Evolutionary conservation across 2,797 vertebrate species (phyloP), one percentile per base, ranked within the genome.

Genomic region (Mycteria americana): DNA sequence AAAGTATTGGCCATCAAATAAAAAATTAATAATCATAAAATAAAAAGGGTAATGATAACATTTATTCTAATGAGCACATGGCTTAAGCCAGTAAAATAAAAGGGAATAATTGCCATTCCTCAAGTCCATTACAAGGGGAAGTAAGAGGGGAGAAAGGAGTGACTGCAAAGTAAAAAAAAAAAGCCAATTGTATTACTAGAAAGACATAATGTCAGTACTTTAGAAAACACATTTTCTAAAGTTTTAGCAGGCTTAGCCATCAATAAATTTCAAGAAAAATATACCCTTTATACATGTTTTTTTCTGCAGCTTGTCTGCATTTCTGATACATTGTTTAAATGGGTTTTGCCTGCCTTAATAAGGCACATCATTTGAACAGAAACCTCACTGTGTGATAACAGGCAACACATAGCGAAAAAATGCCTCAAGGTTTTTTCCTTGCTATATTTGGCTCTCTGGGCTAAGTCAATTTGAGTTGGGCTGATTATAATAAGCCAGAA

Each of bases 401-500:
- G 94, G 93, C 91, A 96, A 94, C 82, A 95, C 74, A 89, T 79
- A 91, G 88, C 7, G 75, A 89, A 94, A 93, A 87, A 90, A 73
- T 86, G 94, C 94, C 94, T 94, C 67, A 27, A 97, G 89, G 77
- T 97, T 96, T 98, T 94, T 96, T 82, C 72, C 81, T 68, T 82
- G 85, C 96, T 96, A 95, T 91, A 97, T 98, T 97, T 97, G 95
- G 95, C 94, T 98, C 59, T 96, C 88, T 95, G 88, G 92, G 84
- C 93, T 97, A 96, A 96, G 92, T 95, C 96, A 92, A 97, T 96
- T 96, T 97, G 97, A 97, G 94, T 95, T 92, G 92, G 81, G 75
- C 84, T 97, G 97, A 97, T 97, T 96, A 97, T 96, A 96, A 95
- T 97, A 97, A 97, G 95, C 94, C 95, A 95, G 93, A 97, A 97